Evolutionary conservation across 1,140 invertebrate genomes (phyloP).

Genomic region (Drosophila sproati): DNA sequence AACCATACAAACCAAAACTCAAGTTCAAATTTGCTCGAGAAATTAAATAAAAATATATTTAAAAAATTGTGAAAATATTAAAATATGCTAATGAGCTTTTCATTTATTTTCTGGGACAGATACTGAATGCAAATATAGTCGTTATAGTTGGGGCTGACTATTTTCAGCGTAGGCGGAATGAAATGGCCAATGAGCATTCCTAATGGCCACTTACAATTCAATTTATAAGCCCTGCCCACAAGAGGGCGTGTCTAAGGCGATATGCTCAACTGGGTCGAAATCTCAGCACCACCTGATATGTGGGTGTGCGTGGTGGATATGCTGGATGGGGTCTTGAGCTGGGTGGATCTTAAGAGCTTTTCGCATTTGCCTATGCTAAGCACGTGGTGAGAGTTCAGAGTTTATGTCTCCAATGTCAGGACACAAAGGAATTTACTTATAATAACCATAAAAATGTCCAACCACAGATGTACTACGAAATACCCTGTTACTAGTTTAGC

Average conservation of each 20-base stretch:
- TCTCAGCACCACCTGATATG: slow-evolving; percentile 27
- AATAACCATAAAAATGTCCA: slow-evolving; percentile 56
- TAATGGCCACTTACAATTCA: slow-evolving; percentile 68
- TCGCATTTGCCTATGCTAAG: slow-evolving; percentile 70
- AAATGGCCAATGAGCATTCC: slow-evolving; percentile 59
- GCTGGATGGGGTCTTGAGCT: background rate
- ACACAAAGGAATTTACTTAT: slow-evolving; percentile 62
- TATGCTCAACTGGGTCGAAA: slow-evolving; percentile 27
- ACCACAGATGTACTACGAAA: background rate
- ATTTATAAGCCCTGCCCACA: slow-evolving; percentile 44
- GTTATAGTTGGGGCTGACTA: slow-evolving; percentile 48
- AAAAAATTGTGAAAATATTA: slow-evolving; percentile 11
- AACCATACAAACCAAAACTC: slow-evolving; percentile 6
- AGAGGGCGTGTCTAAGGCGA: slow-evolving; percentile 34
- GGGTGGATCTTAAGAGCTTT: slow-evolving; percentile 30
- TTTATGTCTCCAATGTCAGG: slow-evolving; percentile 40
- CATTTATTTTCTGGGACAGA: background rate
- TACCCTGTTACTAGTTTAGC: slow-evolving; percentile 2
- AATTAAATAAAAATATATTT: slow-evolving; percentile 39
- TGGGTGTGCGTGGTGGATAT: background rate
- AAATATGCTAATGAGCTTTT: slow-evolving; percentile 4
- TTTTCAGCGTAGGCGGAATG: slow-evolving; percentile 36
- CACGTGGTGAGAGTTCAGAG: slow-evolving; percentile 60
- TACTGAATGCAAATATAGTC: slow-evolving; percentile 22
- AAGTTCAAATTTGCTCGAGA: slow-evolving; percentile 48